A percentile compares a stretch with the other conserved stretches of the same genome.
phyloP scores from a whole-genome alignment of 2,113 vertebrate species.

The Eurypyga helias region DNA sequence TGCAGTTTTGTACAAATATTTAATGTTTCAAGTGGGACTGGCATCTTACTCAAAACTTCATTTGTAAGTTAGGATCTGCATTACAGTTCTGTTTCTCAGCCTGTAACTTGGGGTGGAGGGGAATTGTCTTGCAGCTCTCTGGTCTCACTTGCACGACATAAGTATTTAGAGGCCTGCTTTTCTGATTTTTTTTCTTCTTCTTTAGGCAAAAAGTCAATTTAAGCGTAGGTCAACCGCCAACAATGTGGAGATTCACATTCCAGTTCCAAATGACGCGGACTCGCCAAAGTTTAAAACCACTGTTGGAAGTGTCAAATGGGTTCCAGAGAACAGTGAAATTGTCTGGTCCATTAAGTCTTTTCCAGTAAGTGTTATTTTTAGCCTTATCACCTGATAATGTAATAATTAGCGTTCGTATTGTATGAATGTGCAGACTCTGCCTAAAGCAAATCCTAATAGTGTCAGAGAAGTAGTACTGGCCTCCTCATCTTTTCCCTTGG shows the following conservation, averaged over 20 bases:
- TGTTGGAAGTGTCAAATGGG: constrained; percentile 97
- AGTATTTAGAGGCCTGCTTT: background rate
- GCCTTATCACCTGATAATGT: background rate
- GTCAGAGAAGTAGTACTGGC: background rate
- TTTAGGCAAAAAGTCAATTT: constrained; percentile 96
- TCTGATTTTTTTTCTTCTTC: background rate
- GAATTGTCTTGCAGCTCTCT: background rate
- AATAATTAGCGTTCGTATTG: background rate
- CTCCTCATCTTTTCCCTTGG: background rate
- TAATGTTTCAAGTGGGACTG: background rate
- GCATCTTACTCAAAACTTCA: background rate
- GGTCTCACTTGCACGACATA: background rate
- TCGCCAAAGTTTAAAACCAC: constrained; percentile 99
- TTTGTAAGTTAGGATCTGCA: background rate
- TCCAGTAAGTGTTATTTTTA: constrained; percentile 81
- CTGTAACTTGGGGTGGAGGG: background rate
- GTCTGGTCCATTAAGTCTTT: constrained; percentile 99
- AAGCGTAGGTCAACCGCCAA: constrained; percentile 96
- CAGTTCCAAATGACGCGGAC: constrained; percentile 95
- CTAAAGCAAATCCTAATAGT: background rate
- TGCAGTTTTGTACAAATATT: background rate
- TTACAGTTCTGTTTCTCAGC: background rate
- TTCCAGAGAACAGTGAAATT: constrained; percentile 97
- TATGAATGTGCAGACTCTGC: background rate
- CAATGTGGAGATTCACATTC: constrained; percentile 99